These are phyloP conservation scores for Hypothenemus hampei DNA, from an alignment of 1,140 invertebrate species.

Conservation along the genomic window DNA sequence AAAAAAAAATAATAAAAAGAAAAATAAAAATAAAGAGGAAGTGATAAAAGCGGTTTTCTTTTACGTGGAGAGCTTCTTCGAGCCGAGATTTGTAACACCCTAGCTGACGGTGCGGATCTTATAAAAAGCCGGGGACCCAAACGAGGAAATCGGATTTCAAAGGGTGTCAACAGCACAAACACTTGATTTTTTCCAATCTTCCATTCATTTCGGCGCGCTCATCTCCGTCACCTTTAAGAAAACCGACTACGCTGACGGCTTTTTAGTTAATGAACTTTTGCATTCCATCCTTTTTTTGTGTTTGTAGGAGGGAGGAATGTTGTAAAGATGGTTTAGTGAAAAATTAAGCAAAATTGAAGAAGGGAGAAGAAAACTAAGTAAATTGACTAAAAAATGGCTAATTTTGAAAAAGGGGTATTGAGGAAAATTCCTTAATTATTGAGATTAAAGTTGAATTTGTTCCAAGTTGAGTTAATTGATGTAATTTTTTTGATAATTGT, in stretches of 20 bases:
- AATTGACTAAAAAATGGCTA: too few species aligned
- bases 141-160: constrained; percentile 36
- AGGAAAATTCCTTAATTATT: too few species aligned
- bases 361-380: too few species aligned
- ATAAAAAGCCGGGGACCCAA: constrained; percentile 24
- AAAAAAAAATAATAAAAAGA: too few species aligned
- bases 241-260: constrained; percentile 14
- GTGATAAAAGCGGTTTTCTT: constrained; percentile 34
- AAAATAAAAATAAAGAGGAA: constrained; percentile 28
- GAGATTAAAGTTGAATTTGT: too few species aligned
- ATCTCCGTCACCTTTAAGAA: constrained; percentile 13
- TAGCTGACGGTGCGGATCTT: constrained; percentile 22
- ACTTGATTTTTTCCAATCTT: constrained; percentile 33
- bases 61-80: constrained; percentile 27
- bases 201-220: constrained; percentile 35
- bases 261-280: constrained; percentile 14
- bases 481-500: too few species aligned
- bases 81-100: constrained; percentile 31
- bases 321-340: too few species aligned
- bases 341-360: too few species aligned
- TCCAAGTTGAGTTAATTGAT: too few species aligned
- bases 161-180: constrained; percentile 40
- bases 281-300: too few species aligned
- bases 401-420: too few species aligned
- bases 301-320: too few species aligned